phyloP scores from a whole-genome alignment of 2,797 vertebrate species.

The Botia almorhae region DNA sequence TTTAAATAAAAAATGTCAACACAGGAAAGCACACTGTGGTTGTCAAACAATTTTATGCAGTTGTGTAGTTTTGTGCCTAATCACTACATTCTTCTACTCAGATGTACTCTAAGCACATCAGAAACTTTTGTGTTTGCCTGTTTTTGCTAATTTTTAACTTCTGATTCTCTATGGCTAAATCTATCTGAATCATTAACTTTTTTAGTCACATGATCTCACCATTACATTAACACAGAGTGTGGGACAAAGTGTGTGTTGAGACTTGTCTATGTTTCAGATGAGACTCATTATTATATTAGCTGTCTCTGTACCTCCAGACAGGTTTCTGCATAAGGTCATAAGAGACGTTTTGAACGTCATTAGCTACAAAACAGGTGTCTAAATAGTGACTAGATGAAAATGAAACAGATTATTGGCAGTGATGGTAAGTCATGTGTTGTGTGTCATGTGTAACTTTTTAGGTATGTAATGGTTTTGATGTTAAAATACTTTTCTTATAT shows the following conservation, averaged over 20 bases:
- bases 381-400: neutral
- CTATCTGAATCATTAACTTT: slow-evolving; percentile 2
- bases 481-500: neutral
- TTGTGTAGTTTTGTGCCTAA: neutral
- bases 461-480: slow-evolving; percentile 49
- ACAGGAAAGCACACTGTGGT: too few species aligned
- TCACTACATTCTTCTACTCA: too few species aligned
- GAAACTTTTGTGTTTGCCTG: neutral
- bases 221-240: neutral
- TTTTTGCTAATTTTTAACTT: neutral
- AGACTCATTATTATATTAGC: neutral
- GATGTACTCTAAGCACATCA: too few species aligned
- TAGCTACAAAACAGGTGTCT: neutral
- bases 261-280: neutral
- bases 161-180: neutral
- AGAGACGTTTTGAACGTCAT: neutral
- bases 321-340: neutral
- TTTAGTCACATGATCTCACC: neutral
- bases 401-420: neutral
- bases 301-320: neutral
- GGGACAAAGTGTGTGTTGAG: neutral
- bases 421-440: slow-evolving; percentile 61
- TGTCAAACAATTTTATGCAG: too few species aligned
- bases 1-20: neutral
- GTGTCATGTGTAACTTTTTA: slow-evolving; percentile 58